Percentiles rank a stretch among this genome's conserved stretches.
Conservation (phyloP, 2,888 invertebrate genomes). For the Calliopum simillimum region DNA sequence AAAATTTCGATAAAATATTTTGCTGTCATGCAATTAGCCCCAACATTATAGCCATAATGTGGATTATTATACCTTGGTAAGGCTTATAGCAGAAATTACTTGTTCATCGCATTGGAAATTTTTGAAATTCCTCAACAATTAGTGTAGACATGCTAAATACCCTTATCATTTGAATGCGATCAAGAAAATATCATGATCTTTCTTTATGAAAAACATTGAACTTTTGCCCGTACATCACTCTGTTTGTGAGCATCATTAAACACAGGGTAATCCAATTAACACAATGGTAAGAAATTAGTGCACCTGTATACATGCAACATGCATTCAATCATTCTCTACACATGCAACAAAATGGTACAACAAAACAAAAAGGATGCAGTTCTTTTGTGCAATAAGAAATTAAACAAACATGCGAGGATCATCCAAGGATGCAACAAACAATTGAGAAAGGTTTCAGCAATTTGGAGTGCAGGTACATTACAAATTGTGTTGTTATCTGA, state of each 20-base stretch:
- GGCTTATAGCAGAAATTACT: too few relatives aligned
- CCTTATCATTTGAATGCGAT: too few relatives aligned
- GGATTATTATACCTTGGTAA: too few relatives aligned
- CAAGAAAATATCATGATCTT: too few relatives aligned
- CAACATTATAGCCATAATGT: too few relatives aligned
- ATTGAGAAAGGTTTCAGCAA: background rate
- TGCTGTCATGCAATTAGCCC: too few relatives aligned
- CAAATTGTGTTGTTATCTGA: constrained; percentile 19
- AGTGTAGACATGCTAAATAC: too few relatives aligned
- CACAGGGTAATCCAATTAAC: constrained; percentile 29
- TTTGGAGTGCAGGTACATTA: background rate
- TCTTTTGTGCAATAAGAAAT: background rate
- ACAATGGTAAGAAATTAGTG: background rate
- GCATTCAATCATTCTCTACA: background rate
- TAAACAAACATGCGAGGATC: constrained; percentile 3
- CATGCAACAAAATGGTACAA: constrained; percentile 15
- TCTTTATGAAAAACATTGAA: too few relatives aligned
- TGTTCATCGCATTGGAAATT: too few relatives aligned
- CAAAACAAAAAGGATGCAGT: background rate
- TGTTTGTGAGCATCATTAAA: constrained; percentile 15
- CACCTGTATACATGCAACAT: constrained; percentile 25
- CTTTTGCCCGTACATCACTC: too few relatives aligned
- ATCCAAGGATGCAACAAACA: background rate
- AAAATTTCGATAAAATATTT: too few relatives aligned
- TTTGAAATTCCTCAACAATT: too few relatives aligned